Evolutionary conservation across 92 coral and sea anemone genomes (phyloP), one percentile per base, ranked within the genome.

Genomic region (Phenganax marumi): DNA sequence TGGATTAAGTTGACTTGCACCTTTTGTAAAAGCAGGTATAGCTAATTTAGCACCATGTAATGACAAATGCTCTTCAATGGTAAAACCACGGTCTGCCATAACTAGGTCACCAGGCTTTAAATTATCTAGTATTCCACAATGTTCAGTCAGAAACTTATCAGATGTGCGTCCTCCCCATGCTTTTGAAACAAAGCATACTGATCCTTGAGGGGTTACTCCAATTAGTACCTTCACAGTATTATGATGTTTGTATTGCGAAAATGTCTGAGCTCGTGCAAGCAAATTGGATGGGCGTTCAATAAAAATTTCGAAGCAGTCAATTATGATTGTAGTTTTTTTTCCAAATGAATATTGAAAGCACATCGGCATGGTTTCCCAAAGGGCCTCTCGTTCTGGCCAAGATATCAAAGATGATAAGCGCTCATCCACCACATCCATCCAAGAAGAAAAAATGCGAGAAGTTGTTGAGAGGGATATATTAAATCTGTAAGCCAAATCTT

Each of bases 401-500:
- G 50, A 19, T 19, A 86, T 74, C 39, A 86, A 81, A 71, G 82
- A 78, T 66, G 75, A 73, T 61, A 87, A 55, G 39, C 84, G 25
- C 22, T 64, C 73, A 58, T 82, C 87, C 87, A 82, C 82, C 60
- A 87, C 65, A 51, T 68, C 12, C 79, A 87, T 70, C 90, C 90
- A 87, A 53, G 57, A 57, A 17, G 80, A 69, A 68, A 87, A 87
- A 13, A 84, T 87, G 50, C 90, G 76, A 22, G 87, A 83, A 39
- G 80, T 86, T 84, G 91, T 88, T 16, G 91, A 74, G 60, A 58
- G 64, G 80, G 85, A 73, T 50, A 84, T 70, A 23, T 7, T 14
- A 63, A 90, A 90, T 57, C 89, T 78, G 73, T 84, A 87, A 48
- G 90, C 90, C 8, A 87, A 83, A 50, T 90, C 93, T 66, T 87